Percentiles rank a stretch among this genome's conserved stretches.
phyloP scores from a whole-genome alignment of 2,888 invertebrate species.

The Cabera pusaria region DNA sequence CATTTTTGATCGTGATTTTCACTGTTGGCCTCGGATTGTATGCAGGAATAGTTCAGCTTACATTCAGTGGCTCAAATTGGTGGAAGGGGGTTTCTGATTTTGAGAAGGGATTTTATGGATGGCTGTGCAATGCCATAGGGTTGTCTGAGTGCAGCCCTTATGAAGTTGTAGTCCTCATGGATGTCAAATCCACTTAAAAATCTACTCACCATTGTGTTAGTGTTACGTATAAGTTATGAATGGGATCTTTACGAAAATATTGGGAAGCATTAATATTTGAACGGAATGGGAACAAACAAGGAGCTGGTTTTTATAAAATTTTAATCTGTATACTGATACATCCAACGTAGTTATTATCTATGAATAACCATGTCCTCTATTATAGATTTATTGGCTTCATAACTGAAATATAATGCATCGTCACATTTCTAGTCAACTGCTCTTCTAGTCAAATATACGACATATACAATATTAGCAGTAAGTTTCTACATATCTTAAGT shows the following conservation, averaged over 20 bases:
- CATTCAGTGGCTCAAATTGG: constrained; percentile 87
- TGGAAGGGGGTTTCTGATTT: constrained; percentile 88
- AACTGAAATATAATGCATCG: neutral
- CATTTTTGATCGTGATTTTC: constrained; percentile 86
- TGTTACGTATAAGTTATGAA: neutral
- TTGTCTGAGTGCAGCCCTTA: constrained; percentile 90
- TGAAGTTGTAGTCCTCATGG: constrained; percentile 86
- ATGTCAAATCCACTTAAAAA: constrained; percentile 70
- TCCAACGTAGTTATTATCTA: constrained; percentile 16
- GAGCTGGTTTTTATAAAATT: constrained; percentile 35
- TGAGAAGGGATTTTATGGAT: constrained; percentile 91
- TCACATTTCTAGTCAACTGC: constrained; percentile 40
- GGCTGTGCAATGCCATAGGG: constrained; percentile 86
- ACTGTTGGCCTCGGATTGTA: constrained; percentile 86
- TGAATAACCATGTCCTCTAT: constrained; percentile 12
- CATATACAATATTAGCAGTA: constrained; percentile 18
- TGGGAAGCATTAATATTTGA: constrained; percentile 37
- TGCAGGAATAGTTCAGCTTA: constrained; percentile 87
- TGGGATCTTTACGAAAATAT: constrained; percentile 25
- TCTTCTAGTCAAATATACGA: constrained; percentile 19
- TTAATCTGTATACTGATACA: constrained; percentile 27
- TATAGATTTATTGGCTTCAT: too few relatives aligned
- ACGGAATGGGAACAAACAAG: constrained; percentile 41
- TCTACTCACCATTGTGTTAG: too few relatives aligned
- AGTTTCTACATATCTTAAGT: constrained; percentile 41